Percentiles rank a stretch among this genome's conserved stretches.
Evolutionary conservation across 2,113 vertebrate species (phyloP).

Genomic region (Semnornis frantzii): DNA sequence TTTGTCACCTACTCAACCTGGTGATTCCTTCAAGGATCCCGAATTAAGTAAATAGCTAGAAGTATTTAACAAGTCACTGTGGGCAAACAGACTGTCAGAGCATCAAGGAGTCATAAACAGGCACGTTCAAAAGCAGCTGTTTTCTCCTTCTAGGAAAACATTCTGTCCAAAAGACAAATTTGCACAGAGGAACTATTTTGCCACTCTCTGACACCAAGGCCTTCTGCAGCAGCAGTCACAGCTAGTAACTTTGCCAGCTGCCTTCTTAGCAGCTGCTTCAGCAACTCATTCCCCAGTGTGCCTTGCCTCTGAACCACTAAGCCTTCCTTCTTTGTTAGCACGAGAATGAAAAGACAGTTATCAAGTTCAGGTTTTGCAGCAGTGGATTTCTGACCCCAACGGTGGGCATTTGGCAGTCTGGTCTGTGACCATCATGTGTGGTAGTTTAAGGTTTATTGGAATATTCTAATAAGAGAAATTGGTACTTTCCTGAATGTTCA

Average conservation of each 20-base stretch:
- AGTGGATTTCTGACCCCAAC: background rate
- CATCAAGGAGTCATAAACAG: background rate
- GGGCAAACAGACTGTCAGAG: background rate
- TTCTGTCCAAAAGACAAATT: background rate
- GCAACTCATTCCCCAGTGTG: background rate
- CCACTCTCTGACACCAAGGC: background rate
- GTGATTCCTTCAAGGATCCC: background rate
- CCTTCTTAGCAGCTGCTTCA: background rate
- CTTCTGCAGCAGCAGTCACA: background rate
- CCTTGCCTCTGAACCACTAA: background rate
- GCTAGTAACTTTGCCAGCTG: background rate
- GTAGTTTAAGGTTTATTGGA: no score
- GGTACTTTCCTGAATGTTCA: no score
- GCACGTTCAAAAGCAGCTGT: background rate
- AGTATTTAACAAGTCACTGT: background rate
- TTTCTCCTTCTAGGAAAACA: background rate
- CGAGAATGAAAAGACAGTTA: background rate
- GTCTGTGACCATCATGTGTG: no score
- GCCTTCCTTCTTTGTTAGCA: background rate
- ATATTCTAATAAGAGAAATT: no score
- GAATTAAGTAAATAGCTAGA: background rate
- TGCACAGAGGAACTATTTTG: background rate
- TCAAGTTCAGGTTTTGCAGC: background rate
- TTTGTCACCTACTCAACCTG: background rate
- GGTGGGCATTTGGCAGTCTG: background rate